Base-by-base conservation (phyloP, 1,140 invertebrate species). In the Thrips palmi region DNA sequence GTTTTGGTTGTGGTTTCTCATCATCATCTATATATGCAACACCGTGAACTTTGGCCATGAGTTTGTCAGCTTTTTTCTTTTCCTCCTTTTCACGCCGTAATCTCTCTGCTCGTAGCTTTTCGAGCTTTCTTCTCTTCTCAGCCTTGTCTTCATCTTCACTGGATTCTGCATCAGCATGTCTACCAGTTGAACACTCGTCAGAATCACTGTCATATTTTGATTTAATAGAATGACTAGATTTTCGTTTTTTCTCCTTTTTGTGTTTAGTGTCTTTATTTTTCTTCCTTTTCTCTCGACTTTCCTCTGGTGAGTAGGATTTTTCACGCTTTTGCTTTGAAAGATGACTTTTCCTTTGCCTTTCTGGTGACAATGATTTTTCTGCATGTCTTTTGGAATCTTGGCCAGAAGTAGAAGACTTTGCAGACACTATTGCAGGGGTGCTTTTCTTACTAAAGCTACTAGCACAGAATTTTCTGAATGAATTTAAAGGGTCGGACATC, bases 1-100 rank as follows among this genome's bases (percentile, higher is more conserved):
- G 49, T 46, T 55, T 44, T 34, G 52, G 25, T 33, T 47, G 37
- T 44, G 48, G 38, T 23, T 47, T 27, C 17, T 45, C 41, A 31
- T 52, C 40, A 14, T 47, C 37, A 22, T 48, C 36, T 39, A 49
- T 47, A 14, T 51, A 15, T 30, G 48, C 43, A 42, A 65, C 56
- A n/a, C 71, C 70, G 51, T 58, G 61, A 1, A 74, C 37, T 54
- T 70, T 71, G 7, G 67, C 70, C 25, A 93, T 56, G 19, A 92
- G 58, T 40, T 60, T 56, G 50, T 83, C 68, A 2, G 77, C 67
- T 54, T 64, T 74, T 38, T 63, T 51, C 50, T 70, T 74, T 58
- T 96, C 91, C 42, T 64, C 62, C 35, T 62, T 59, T 59, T 96
- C 88, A 32, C 88, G 63, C 52, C 74, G 64, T 23, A 92, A 54